Percentiles rank a stretch among this genome's conserved stretches.
phyloP scores from a whole-genome alignment of 1,140 invertebrate species.

The Ceratitis capitata region DNA sequence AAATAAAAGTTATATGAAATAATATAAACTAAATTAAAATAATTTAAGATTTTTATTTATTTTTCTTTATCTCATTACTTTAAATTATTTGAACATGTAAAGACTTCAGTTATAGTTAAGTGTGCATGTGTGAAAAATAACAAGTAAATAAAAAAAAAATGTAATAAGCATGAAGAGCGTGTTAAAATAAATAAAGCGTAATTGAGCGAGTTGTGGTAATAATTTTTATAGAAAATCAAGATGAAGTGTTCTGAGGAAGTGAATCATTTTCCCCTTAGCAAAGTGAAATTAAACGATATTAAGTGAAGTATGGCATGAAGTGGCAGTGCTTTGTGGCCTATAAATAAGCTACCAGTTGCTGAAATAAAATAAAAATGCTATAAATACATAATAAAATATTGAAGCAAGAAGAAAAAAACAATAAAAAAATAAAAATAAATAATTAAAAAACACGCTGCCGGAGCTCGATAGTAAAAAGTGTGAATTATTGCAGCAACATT shows the following conservation, averaged over 20 bases:
- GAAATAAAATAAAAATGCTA: background rate
- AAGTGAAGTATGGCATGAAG: background rate
- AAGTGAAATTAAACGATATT: background rate
- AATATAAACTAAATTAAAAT: no score
- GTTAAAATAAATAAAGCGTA: background rate
- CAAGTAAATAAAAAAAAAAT: no score
- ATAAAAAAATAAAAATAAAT: background rate
- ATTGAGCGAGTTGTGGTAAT: no score
- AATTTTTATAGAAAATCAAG: background rate
- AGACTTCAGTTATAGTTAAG: no score
- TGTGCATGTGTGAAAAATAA: background rate
- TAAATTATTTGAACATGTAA: no score
- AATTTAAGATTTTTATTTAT: no score
- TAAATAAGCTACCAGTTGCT: background rate
- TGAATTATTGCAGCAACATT: background rate
- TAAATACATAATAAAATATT: background rate
- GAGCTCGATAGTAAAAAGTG: background rate
- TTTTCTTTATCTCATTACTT: no score
- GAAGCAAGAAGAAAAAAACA: background rate
- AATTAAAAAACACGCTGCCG: background rate
- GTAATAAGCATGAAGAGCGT: background rate
- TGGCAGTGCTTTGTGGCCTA: background rate
- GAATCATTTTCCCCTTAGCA: background rate
- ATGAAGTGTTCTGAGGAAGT: background rate
- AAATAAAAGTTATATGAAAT: no score